Evolutionary conservation across 2,888 invertebrate genomes (phyloP).

Genomic region (Gonocerus acuteangulatus): DNA sequence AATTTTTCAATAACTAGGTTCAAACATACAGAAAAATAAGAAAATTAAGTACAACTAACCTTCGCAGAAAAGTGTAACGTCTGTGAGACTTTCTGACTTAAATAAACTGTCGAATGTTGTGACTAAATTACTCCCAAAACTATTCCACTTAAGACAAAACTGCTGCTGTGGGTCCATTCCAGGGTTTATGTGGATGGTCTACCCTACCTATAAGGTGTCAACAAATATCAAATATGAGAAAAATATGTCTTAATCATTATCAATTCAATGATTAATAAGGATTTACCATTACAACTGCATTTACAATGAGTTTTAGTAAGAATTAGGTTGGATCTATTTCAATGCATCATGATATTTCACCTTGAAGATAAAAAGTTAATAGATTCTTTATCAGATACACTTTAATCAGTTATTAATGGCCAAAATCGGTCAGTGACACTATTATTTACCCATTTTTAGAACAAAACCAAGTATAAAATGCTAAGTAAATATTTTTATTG

Average conservation of each 20-base stretch:
- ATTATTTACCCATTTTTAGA: not conserved
- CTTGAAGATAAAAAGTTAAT: slow-evolving; percentile 26
- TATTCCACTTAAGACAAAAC: slow-evolving; percentile 93
- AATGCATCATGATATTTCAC: slow-evolving; percentile 23
- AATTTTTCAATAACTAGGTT: no score
- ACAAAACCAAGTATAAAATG: not conserved
- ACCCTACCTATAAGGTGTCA: slow-evolving; percentile 30
- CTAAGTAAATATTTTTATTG: not conserved
- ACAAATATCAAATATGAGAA: not conserved
- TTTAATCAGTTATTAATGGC: not conserved
- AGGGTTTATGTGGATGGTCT: slow-evolving; percentile 39
- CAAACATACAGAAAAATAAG: no score
- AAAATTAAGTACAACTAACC: slow-evolving; percentile 60
- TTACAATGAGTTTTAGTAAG: no score
- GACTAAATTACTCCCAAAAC: slow-evolving; percentile 86
- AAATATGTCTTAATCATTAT: no score
- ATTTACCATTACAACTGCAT: no score
- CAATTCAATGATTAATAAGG: no score
- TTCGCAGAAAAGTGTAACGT: slow-evolving; percentile 88
- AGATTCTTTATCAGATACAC: not conserved
- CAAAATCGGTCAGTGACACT: not conserved
- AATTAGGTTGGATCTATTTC: no score
- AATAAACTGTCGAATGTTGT: slow-evolving; percentile 86
- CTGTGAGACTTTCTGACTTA: slow-evolving; percentile 86
- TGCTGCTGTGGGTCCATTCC: slow-evolving; percentile 88